Percentiles rank a stretch among this genome's conserved stretches.
phyloP scores from a whole-genome alignment of 1,140 invertebrate genomes.

The Formica selysi region DNA sequence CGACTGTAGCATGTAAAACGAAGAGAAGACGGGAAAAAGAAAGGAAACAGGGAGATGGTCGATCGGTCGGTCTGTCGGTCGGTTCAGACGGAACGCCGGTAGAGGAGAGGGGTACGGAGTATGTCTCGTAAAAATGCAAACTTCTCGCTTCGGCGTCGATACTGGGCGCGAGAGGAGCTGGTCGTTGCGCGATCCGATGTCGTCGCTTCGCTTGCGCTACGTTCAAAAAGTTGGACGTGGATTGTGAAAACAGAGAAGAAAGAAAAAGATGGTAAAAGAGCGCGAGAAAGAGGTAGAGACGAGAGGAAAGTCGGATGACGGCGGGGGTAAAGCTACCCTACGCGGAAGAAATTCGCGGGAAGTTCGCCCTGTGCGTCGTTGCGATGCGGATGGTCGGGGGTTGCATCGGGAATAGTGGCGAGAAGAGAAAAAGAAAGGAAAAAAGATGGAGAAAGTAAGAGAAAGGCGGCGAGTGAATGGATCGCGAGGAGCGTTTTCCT shows the following conservation, averaged over 20 bases:
- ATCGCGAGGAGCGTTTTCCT: constrained; percentile 15
- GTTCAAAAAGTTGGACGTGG: constrained; percentile 64
- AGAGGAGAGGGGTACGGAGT: background rate
- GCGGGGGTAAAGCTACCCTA: constrained; percentile 29
- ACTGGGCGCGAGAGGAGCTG: constrained; percentile 57
- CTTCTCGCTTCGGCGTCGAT: constrained; percentile 72
- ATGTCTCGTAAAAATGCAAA: constrained; percentile 81
- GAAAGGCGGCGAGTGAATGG: background rate
- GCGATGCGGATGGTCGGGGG: constrained; percentile 7
- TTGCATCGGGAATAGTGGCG: constrained; percentile 2
- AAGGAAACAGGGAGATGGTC: constrained; percentile 4
- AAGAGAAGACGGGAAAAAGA: constrained; percentile 24
- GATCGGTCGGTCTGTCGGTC: constrained; percentile 10
- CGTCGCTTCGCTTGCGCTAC: constrained; percentile 57
- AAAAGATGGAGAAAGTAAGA: background rate
- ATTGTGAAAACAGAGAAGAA: constrained; percentile 42
- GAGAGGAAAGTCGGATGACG: constrained; percentile 30
- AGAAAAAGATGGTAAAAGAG: constrained; percentile 10
- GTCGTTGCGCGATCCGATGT: constrained; percentile 58
- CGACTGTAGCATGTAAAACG: constrained; percentile 38
- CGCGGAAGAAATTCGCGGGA: constrained; percentile 42
- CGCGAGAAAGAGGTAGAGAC: background rate
- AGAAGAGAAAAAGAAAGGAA: constrained; percentile 16
- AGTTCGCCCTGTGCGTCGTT: constrained; percentile 42
- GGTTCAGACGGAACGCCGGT: background rate